These are phyloP conservation scores for Megatriorchis doriae DNA, from an alignment of 2,113 vertebrate genomes.

Conservation along the genomic window DNA sequence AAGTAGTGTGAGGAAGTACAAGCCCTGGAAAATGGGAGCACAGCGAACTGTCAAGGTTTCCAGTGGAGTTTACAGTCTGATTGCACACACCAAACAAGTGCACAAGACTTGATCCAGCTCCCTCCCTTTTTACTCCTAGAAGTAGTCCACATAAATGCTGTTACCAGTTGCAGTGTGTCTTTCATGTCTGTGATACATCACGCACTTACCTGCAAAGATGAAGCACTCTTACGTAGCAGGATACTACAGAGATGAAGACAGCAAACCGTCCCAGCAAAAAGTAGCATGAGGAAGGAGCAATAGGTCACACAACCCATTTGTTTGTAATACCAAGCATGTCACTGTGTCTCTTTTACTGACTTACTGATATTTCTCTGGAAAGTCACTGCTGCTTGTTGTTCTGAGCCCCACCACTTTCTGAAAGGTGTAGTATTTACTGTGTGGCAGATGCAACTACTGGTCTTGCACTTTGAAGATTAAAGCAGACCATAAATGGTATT, in stretches of 20 bases:
- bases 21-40: not conserved
- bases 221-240: not conserved
- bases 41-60: not conserved
- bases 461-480: not conserved
- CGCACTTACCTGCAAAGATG: not conserved
- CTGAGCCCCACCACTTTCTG: not conserved
- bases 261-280: not conserved
- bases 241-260: not conserved
- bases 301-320: not conserved
- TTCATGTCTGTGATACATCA: accelerated
- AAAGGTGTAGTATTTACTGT: not conserved
- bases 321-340: not conserved
- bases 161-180: not conserved
- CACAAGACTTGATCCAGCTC: not conserved
- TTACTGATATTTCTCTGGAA: not conserved
- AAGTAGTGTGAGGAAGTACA: not conserved
- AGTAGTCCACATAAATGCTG: not conserved
- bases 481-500: not conserved
- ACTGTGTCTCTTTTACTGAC: not conserved
- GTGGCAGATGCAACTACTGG: not conserved
- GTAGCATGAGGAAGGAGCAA: not conserved
- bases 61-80: not conserved
- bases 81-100: not conserved
- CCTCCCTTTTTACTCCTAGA: not conserved
- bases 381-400: not conserved